Percentiles rank a stretch among this genome's conserved stretches.
Evolutionary conservation across 2,888 invertebrate species (phyloP).

Genomic region (Eulithis testata): DNA sequence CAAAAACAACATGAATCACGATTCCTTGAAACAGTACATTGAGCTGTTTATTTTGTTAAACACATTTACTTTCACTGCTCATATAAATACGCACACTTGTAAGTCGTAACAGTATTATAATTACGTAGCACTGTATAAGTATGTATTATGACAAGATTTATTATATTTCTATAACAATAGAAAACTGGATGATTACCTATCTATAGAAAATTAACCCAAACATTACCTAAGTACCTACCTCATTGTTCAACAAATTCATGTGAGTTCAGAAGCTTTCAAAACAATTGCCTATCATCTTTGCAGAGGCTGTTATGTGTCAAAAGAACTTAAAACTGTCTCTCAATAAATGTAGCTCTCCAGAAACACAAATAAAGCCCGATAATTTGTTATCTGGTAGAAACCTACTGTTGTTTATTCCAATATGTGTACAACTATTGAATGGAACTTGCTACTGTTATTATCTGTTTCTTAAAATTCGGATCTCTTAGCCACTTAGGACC

Average conservation of each 20-base stretch:
- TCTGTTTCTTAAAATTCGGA: no score
- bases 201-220: constrained; percentile 11
- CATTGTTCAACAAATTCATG: constrained; percentile 18
- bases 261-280: constrained; percentile 6
- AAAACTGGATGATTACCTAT: constrained; percentile 21
- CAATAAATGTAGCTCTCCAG: no score
- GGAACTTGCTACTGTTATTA: no score
- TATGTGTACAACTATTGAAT: no score
- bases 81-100: constrained; percentile 43
- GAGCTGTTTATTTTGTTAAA: constrained; percentile 55
- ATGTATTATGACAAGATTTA: constrained; percentile 29
- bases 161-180: constrained; percentile 32
- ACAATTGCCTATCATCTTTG: no score
- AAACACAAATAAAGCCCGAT: no score
- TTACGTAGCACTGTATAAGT: constrained; percentile 29
- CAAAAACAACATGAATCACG: constrained; percentile 75
- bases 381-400: no score
- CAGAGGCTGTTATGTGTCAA: no score
- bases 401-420: no score
- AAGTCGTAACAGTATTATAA: constrained; percentile 35
- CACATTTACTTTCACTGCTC: constrained; percentile 63
- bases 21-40: constrained; percentile 68
- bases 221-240: constrained; percentile 1
- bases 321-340: no score
- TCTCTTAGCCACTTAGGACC: no score